These are phyloP conservation scores for Knipowitschia caucasica DNA, from an alignment of 2,797 vertebrate genomes.

Conservation along the genomic window DNA sequence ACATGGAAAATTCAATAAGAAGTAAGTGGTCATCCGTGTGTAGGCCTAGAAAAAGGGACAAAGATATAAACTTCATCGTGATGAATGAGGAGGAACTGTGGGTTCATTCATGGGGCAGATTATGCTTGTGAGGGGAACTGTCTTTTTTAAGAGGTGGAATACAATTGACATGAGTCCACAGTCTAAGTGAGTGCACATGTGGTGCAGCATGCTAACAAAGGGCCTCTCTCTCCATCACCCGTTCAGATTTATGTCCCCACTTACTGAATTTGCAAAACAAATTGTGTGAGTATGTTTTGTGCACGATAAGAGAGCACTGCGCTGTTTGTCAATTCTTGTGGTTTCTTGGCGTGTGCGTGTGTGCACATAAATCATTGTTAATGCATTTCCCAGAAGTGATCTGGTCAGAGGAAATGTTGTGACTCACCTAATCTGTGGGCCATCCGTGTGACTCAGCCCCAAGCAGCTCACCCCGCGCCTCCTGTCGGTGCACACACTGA, in stretches of 20 bases:
- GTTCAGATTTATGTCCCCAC: slow-evolving; percentile 30
- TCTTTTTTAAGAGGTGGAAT: slow-evolving; percentile 47
- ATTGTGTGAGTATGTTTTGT: slow-evolving; percentile 22
- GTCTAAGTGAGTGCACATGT: slow-evolving; percentile 60
- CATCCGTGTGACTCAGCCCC: slow-evolving; percentile 68
- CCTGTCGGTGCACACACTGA: slow-evolving; percentile 63
- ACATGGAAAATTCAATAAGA: slow-evolving; percentile 75
- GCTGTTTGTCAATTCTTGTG: slow-evolving; percentile 28
- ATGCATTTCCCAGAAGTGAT: slow-evolving; percentile 72
- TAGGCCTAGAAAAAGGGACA: slow-evolving; percentile 63
- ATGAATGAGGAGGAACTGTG: slow-evolving; percentile 47
- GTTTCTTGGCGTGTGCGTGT: slow-evolving; percentile 22
- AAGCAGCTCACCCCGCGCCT: slow-evolving; percentile 69
- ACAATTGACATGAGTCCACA: slow-evolving; percentile 51
- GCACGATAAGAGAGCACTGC: slow-evolving; percentile 16
- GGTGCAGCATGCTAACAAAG: slow-evolving; percentile 12
- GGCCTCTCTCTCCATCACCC: slow-evolving; percentile 15
- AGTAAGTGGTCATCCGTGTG: slow-evolving; percentile 69
- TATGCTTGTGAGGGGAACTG: slow-evolving; percentile 31
- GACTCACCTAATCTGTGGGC: slow-evolving; percentile 71
- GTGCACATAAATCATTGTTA: slow-evolving; percentile 58
- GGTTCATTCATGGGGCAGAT: slow-evolving; percentile 40
- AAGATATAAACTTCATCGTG: slow-evolving; percentile 54
- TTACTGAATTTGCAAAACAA: slow-evolving; percentile 26
- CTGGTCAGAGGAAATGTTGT: slow-evolving; percentile 70